Evolutionary conservation across 2,113 vertebrate species (phyloP), one percentile per base, ranked within the genome.

Genomic region (Silurus meridionalis): DNA sequence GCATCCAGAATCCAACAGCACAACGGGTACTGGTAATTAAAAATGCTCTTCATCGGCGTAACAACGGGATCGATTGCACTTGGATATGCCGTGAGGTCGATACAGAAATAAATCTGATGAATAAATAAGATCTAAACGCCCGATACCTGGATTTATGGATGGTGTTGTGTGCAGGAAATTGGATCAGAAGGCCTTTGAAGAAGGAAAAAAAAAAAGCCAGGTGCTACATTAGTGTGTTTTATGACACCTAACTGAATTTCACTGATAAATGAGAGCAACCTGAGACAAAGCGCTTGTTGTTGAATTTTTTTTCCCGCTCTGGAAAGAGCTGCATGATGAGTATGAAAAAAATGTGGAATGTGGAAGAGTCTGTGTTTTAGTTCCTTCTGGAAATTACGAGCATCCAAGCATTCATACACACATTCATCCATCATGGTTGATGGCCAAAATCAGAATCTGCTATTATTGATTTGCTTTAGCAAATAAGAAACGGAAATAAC

Each of bases 101-200:
- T 74, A 52, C 37, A 75, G 67, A 53, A 84, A 71, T 60, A 52
- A 83, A 82, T 69, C 46, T 25, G 79, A 37, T 37, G 28, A 37
- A 37, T 37, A 37, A 37, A 74, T 21, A 58, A 82, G 13, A 82
- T 77, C 83, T 87, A 82, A 80, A 69, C 64, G 19, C 5, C 53
- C 55, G 46, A 78, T 83, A 72, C 13, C 50, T 37, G 50, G 85
- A 85, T 77, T 81, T 57, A 87, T 88, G 75, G 88, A 82, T 23
- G 60, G 78, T 64, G 28, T 64, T 84, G 58, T 80, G 46, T 55
- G 14, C 80, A 78, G 88, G 89, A 88, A 90, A 87, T 88, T 87
- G 28, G 74, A 86, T 88, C 25, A 66, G 28, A n/a, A 5, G 71
- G 4, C 28, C 69, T 48, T 66, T 55, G 48, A 63, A 37, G 28